Evolutionary conservation across 2,113 vertebrate genomes (phyloP).

Genomic region (Ciconia maguari): DNA sequence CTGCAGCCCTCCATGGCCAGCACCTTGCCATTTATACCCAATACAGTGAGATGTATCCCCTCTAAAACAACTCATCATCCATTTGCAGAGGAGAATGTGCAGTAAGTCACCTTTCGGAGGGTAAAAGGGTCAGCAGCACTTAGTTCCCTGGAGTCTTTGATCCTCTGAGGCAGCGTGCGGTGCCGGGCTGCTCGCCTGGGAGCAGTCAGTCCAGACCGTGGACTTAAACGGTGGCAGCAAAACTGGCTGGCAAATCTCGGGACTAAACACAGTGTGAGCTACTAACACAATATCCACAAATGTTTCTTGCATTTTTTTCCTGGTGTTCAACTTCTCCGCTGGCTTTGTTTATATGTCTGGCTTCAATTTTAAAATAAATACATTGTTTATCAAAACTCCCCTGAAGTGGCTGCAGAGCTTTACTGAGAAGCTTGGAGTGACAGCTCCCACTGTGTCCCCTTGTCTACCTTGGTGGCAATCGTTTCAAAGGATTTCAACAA

Average conservation of each 20-base stretch:
- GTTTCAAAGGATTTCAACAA: conserved; percentile 11
- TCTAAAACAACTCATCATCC: background rate
- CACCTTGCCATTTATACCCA: fast-evolving
- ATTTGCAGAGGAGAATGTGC: background rate
- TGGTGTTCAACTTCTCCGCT: background rate
- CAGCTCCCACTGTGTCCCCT: background rate
- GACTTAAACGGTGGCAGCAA: fast-evolving
- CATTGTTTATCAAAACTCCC: background rate
- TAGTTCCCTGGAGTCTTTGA: background rate
- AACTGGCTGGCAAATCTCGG: background rate
- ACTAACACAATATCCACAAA: background rate
- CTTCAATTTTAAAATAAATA: background rate
- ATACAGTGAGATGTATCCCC: background rate
- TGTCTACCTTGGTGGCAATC: background rate
- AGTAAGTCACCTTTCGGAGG: background rate
- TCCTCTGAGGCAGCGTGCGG: fast-evolving
- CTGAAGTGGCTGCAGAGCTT: background rate
- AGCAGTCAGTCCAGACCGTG: background rate
- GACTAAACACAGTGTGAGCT: background rate
- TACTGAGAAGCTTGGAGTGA: background rate
- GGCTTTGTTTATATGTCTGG: background rate
- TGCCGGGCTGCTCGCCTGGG: background rate
- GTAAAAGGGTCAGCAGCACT: background rate
- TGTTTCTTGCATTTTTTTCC: background rate
- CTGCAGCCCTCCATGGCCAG: fast-evolving